Base-by-base conservation (phyloP, 2,113 vertebrate species). In the Eulemur macaco region DNA sequence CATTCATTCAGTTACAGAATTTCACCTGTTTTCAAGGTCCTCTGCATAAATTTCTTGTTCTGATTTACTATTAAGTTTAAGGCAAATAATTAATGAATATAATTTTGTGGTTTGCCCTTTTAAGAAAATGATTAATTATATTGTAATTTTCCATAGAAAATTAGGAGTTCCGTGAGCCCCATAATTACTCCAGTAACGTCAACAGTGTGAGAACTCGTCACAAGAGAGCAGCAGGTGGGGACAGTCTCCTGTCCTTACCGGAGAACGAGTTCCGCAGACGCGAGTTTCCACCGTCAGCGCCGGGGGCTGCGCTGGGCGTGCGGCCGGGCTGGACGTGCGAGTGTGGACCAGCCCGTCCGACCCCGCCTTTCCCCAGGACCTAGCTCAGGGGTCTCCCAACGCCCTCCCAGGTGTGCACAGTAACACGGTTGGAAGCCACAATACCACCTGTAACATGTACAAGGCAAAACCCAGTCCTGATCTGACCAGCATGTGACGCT, bases 401-500 rank as follows among this genome's bases (percentile, higher is more conserved):
- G 10, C 15, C 6, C 50, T 17, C 50, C 50, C 10, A 4, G 23
- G 14, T 5, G 69, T 7, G 12, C 5, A 2, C 3, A 78, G 37
- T 9, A 39, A 20, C 47, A 21, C 8, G 31, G n/a, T 17, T 45
- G 15, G 5, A 27, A 60, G 88, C n/a, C 42, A 0, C 3, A 6
- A 20, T 1, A 13, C 3, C 0, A 1, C 3, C 64, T 54, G 6
- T 17, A 39, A 8, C 5, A 0, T 0, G n/a, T 12, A n/a, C 9
- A 20, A 0, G 3, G 56, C 34, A 6, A 54, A 37, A 23, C 13
- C 9, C n/a, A 42, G 34, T 5, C 27, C 45, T 5, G 12, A 42
- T 52, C 23, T 1, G 15, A 23, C 25, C 42, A n/a, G 13, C 13
- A 5, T 20, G 0, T 18, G 17, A 18, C 2, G n/a, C 56, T 18